These are phyloP conservation scores for Graptemys geographica DNA, from an alignment of 2,797 vertebrate species.

Conservation along the genomic window DNA sequence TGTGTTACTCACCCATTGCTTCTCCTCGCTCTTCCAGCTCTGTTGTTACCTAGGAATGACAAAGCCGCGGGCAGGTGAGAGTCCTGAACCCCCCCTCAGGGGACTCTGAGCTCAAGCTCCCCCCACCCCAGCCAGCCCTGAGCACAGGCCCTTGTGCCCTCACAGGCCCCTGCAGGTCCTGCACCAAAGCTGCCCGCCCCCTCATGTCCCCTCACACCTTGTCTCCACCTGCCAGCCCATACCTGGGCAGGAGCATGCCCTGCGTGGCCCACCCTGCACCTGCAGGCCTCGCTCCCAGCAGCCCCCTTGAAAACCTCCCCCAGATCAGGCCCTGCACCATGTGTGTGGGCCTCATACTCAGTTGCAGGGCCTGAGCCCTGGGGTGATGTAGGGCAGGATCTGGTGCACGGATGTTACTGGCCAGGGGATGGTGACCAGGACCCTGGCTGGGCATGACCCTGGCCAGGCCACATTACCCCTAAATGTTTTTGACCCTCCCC, in stretches of 20 bases:
- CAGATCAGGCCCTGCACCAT: background rate
- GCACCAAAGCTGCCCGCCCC: background rate
- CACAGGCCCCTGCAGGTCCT: background rate
- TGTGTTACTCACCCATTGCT: fast-evolving
- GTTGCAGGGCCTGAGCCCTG: background rate
- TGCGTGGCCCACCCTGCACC: background rate
- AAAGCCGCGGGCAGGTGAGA: conserved; percentile 71
- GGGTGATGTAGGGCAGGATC: background rate
- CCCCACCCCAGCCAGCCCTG: fast-evolving
- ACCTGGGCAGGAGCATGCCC: background rate
- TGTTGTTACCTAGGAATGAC: conserved; percentile 35
- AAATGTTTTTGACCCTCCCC: background rate
- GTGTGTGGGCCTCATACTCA: background rate
- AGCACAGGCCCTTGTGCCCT: background rate
- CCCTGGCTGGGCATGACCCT: background rate
- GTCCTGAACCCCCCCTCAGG: fast-evolving
- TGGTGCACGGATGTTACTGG: background rate
- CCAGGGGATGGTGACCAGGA: background rate
- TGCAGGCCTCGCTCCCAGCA: background rate
- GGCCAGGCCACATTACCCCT: background rate
- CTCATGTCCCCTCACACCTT: background rate
- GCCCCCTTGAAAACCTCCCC: too few species aligned
- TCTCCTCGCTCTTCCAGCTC: conserved; percentile 67
- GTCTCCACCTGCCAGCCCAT: background rate
- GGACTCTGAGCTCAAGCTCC: fast-evolving